Evolutionary conservation across 2,888 invertebrate species (phyloP), one percentile per base, ranked within the genome.

Genomic region (Poecilus cupreus): DNA sequence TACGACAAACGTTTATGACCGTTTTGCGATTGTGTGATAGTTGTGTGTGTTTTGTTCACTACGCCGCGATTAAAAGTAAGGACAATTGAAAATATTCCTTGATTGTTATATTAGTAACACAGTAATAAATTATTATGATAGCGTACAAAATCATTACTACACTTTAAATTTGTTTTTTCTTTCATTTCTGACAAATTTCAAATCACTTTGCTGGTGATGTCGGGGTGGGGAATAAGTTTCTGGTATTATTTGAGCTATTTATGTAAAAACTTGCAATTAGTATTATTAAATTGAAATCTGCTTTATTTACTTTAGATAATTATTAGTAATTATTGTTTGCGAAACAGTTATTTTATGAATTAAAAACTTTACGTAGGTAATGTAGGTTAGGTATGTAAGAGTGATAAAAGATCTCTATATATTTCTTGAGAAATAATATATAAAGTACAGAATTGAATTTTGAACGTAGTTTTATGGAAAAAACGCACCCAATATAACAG

Each of bases 21-120:
- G 81, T 81, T 81, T 87, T 86, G 86, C 86, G 86, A 86, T 87
- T 87, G 87, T 87, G 86, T 86, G 87, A 86, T 87, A 87, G 86
- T 86, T 87, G 88, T 88, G 91, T 91, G 91, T 91, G 90, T 91
- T 91, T 90, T 91, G 91, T 90, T 90, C 91, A 92, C 91, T 91
- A 91, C 92, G 91, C 91, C 91, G 91, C 90, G 91, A 90, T 89
- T 90, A 81, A 82, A 83, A 83, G 83, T 84, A 83, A 80, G 78
- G 82, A 83, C 82, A 76, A 81, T 82, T 82, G 82, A 83, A 80
- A 82, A 81, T 78, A 78, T 75, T 46, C 26, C 46, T 37, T 74
- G 24, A 49, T 75, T 32, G 24, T 51, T 72, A 18, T 18, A 32
- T 11, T 16, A 32, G 10, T 46, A 46, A 74, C 10, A 49, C 43